A percentile compares a stretch with the other conserved stretches of the same genome.
Evolutionary conservation across 2,888 invertebrate genomes (phyloP).

Genomic region (Copidosoma aretas): DNA sequence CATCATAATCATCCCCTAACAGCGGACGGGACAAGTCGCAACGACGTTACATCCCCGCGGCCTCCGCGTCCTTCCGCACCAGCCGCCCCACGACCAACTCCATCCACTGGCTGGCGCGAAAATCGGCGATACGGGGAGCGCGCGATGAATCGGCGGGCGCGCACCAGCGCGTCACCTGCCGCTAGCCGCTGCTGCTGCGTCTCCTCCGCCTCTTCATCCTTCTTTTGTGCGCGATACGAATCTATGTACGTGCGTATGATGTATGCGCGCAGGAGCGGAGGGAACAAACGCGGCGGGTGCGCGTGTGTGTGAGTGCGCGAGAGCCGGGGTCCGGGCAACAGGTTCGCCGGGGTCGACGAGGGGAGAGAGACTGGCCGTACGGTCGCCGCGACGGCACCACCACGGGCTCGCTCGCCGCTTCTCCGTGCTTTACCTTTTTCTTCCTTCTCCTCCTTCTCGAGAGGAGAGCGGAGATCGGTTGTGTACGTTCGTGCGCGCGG

Average conservation of each 20-base stretch:
- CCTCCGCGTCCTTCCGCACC: no score
- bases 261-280: not conserved
- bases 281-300: no score
- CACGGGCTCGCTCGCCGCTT: not conserved
- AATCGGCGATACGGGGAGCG: not conserved
- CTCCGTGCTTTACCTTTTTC: not conserved
- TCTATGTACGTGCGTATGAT: no score
- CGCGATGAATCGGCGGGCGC: not conserved
- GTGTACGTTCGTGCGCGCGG: not conserved
- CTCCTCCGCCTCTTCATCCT: no score
- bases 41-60: no score
- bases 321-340: slow-evolving; percentile 40
- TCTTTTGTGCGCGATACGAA: no score
- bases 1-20: no score
- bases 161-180: not conserved
- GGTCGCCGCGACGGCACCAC: slow-evolving; percentile 7
- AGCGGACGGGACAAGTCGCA: no score
- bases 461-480: not conserved
- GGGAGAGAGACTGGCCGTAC: slow-evolving; percentile 45
- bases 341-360: slow-evolving; percentile 41
- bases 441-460: not conserved
- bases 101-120: no score
- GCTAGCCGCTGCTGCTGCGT: not conserved
- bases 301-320: not conserved
- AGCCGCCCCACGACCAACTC: no score